Base-by-base conservation (phyloP, 2,797 vertebrate genomes). In the Melanotaenia trifasciata region DNA sequence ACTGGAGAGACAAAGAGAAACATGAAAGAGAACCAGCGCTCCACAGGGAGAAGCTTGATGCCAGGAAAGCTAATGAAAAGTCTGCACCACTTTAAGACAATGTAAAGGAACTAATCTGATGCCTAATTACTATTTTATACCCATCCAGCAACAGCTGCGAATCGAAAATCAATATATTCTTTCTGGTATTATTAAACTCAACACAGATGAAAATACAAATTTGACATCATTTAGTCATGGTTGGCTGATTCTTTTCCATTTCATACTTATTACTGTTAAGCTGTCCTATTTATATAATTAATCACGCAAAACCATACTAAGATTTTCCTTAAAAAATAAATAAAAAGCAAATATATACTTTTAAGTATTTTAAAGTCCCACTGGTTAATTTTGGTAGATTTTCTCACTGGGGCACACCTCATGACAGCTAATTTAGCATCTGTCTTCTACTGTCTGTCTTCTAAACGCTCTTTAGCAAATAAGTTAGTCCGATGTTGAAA, bases 81-180 rank as follows among this genome's bases (percentile, higher is more conserved):
- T 69, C 71, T 59, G 67, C 61, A 69, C 64, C 28, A 51, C 73
- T 83, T 62, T 59, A 72, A 58, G 20, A 64, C 47, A 68, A 84
- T 72, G 54, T 45, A 63, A 77, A 79, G 80, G 68, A 70, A 59
- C 66, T 75, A 61, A 70, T 83, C 80, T 70, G 70, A 75, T 77
- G 61, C 50, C 63, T 56, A 53, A 71, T 54, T 58, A 64, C 58
- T 74, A 45, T 84, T 22, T 11, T 36, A 36, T 33, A 3, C 59
- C 62, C 63, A 58, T 56, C 38, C 47, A 64, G 45, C 54, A 64
- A 64, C 77, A 77, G 71, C 70, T 79, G 73, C 50, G 9, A 65
- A 80, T 72, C 58, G 59, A 64, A 36, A 63, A 50, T 70, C 8
- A 28, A 58, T 63, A 5, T 60, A 4, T 53, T 73, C 32, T 67